Percentiles rank a stretch among this genome's conserved stretches.
Conservation (phyloP, 1,140 invertebrate species). For the Microvelia longipes region DNA sequence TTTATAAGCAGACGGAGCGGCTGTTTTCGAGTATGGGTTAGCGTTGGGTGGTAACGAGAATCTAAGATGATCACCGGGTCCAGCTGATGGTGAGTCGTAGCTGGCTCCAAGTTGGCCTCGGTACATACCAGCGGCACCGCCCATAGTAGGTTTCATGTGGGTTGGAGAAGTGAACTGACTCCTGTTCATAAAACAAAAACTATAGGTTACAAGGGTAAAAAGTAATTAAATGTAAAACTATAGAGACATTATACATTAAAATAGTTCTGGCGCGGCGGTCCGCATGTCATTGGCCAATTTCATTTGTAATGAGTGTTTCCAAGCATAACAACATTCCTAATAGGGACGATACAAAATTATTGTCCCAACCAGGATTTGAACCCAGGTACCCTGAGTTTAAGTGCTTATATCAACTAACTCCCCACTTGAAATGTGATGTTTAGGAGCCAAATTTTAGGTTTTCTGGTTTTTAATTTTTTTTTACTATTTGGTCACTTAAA, state of each 20-base stretch:
- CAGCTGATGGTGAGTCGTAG: neutral
- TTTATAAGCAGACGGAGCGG: neutral
- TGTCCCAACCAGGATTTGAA: too few species aligned
- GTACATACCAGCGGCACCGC: neutral
- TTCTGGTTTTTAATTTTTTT: too few species aligned
- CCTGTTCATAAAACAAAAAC: neutral
- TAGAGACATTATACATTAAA: neutral
- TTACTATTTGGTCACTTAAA: too few species aligned
- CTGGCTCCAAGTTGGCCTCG: neutral
- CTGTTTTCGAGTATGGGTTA: neutral
- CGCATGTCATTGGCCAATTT: neutral
- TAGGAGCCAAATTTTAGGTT: too few species aligned
- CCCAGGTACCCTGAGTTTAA: too few species aligned
- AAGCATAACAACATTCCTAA: neutral
- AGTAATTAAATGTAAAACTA: neutral
- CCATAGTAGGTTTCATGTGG: conserved; percentile 1
- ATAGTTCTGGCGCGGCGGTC: too few species aligned
- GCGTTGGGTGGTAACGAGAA: neutral
- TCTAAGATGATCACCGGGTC: neutral
- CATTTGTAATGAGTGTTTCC: neutral
- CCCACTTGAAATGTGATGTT: too few species aligned
- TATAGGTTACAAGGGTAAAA: neutral
- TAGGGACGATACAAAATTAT: too few species aligned
- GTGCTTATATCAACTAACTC: too few species aligned
- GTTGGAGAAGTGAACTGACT: conserved; percentile 4